phyloP scores from a whole-genome alignment of 2,113 vertebrate species.

The Prinia subflava region DNA sequence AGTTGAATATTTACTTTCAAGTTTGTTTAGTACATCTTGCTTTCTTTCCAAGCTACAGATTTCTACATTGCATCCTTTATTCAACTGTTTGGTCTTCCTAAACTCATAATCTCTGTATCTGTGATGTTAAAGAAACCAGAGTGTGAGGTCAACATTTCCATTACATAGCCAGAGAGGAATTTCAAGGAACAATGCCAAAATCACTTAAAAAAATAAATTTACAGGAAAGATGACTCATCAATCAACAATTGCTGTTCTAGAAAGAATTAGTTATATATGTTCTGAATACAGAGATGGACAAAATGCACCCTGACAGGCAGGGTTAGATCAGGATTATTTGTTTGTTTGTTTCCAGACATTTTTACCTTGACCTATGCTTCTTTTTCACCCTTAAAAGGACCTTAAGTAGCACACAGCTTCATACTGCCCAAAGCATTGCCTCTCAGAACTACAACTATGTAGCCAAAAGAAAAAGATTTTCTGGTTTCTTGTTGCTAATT shows the following conservation, averaged over 20 bases:
- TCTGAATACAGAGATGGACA: constrained; percentile 17
- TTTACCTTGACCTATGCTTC: neutral
- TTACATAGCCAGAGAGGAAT: constrained; percentile 76
- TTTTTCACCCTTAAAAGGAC: neutral
- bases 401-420: neutral
- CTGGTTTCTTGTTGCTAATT: neutral
- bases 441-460: neutral
- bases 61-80: constrained; percentile 54
- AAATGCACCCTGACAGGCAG: neutral
- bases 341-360: neutral
- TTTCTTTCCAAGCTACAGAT: constrained; percentile 53
- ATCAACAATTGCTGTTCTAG: constrained; percentile 70
- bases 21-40: constrained; percentile 61
- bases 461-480: neutral
- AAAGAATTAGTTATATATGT: constrained; percentile 66
- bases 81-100: constrained; percentile 57
- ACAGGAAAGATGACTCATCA: constrained; percentile 79
- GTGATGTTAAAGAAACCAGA: constrained; percentile 76
- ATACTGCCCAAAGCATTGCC: neutral
- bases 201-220: constrained; percentile 76
- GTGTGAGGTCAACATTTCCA: constrained; percentile 78
- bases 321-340: neutral
- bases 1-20: constrained; percentile 70
- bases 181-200: constrained; percentile 77
- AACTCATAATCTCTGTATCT: constrained; percentile 67